These are phyloP conservation scores for Pseudopodoces humilis DNA, from an alignment of 2,113 vertebrate species.

Conservation along the genomic window DNA sequence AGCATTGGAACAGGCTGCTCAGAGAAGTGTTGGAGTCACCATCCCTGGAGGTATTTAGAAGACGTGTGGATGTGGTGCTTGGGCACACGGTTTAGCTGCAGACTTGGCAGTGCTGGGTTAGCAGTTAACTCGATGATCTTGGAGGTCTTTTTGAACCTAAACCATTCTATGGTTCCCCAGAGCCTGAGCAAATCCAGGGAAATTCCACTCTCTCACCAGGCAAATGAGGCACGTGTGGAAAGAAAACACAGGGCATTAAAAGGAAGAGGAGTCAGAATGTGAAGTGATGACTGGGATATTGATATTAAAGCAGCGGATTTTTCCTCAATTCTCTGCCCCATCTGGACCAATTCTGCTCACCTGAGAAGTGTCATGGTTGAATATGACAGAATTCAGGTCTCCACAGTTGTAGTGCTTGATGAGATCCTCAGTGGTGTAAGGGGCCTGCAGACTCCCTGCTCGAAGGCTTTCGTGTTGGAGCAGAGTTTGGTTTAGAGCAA, in stretches of 20 bases:
- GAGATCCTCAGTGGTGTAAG: slow-evolving; percentile 87
- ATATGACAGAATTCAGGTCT: slow-evolving; percentile 86
- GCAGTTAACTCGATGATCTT: neutral
- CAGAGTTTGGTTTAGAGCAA: slow-evolving; percentile 88
- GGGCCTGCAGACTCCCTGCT: slow-evolving; percentile 82
- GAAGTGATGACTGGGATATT: neutral
- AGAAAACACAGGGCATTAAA: neutral
- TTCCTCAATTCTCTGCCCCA: neutral
- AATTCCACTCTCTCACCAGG: neutral
- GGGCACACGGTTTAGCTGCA: neutral
- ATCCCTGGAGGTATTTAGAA: neutral
- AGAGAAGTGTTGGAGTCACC: neutral
- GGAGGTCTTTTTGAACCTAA: neutral
- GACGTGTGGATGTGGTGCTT: neutral
- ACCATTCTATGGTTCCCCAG: neutral
- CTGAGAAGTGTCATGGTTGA: slow-evolving; percentile 89
- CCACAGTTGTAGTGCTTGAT: slow-evolving; percentile 91
- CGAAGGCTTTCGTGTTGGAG: slow-evolving; percentile 86
- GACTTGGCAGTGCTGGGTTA: neutral
- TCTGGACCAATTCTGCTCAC: slow-evolving; percentile 51
- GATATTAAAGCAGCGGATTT: neutral
- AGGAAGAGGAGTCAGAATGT: neutral
- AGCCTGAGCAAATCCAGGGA: neutral
- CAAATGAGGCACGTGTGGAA: neutral
- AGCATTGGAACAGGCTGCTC: neutral